Base-by-base conservation (phyloP, 1,140 invertebrate species). In the Drosophila parabipectinata region DNA sequence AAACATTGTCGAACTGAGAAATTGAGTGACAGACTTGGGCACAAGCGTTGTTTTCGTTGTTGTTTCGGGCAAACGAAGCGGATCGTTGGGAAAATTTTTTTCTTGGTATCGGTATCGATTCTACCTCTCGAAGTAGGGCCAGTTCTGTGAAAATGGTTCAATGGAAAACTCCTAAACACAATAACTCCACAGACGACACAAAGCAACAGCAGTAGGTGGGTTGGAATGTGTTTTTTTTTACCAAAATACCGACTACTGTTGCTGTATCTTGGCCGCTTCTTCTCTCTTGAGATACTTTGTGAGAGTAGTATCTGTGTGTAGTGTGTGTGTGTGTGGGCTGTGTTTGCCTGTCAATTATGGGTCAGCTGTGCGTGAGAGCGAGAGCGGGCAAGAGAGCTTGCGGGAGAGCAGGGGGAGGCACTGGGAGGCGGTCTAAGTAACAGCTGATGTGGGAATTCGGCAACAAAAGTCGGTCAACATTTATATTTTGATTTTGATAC, bases 351-450 rank as follows among this genome's bases (percentile, higher is more conserved):
- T 73, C 75, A 88, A 83, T 87, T 87, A 83, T 87, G 83, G 83
- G 83, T 87, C 83, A 87, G 83, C 83, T 87, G 84, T 88, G 83
- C 82, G 74, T 77, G 76, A 87, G 82, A 77, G 77, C 47, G 41
- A 52, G 66, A 59, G 71, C 51, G 60, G 57, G 41, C 6, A 4
- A n/a, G 21, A 62, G 39, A 47, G 50, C 52, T 60, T 45, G 48
- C 34, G 37, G n/a, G n/a, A n/a, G n/a, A n/a, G 54, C 28, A 44
- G 41, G 30, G 55, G 52, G 69, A 50, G 53, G 34, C 28, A 10
- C 39, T 52, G 41, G 60, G 53, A 48, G 53, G 44, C 45, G 59
- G 62, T 14, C 32, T 21, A 34, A 47, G n/a, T 24, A 71, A 71
- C 67, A 71, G 67, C 67, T 71, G 67, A 71, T 71, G 53, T 57